These are phyloP conservation scores for Acrossocheilus wenchowensis DNA, from an alignment of 2,797 vertebrate genomes.

Conservation along the genomic window DNA sequence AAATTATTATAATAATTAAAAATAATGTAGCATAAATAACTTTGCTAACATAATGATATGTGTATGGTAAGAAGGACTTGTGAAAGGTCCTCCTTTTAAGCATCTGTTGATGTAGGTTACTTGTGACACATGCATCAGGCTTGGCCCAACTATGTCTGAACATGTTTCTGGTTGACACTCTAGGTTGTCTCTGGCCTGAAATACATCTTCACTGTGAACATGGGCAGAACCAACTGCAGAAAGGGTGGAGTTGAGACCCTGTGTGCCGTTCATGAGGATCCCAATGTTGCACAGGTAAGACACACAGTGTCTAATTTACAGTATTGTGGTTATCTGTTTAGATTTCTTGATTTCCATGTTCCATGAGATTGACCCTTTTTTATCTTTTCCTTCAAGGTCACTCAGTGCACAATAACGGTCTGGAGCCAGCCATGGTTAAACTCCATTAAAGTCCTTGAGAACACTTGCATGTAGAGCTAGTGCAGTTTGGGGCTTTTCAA, in stretches of 20 bases:
- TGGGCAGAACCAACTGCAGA: conserved; percentile 71
- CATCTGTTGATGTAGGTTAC: not conserved
- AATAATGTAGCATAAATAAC: not conserved
- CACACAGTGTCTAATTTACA: not conserved
- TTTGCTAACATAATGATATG: not conserved
- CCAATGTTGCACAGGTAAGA: conserved; percentile 56
- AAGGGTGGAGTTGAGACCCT: conserved; percentile 39
- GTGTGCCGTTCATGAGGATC: conserved; percentile 51
- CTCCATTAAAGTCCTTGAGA: rapidly evolving
- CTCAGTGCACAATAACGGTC: conserved; percentile 69
- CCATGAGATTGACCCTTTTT: not conserved
- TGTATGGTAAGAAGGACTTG: not conserved
- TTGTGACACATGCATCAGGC: not conserved
- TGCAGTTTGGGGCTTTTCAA: not conserved
- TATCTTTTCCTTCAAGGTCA: conserved; percentile 52
- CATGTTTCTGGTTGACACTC: not conserved
- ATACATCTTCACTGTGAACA: conserved; percentile 68
- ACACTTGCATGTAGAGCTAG: conserved; percentile 48
- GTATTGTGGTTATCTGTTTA: not conserved
- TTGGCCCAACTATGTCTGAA: not conserved
- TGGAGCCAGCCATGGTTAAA: conserved; percentile 65
- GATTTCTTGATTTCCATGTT: not conserved
- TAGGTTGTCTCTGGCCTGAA: conserved; percentile 73
- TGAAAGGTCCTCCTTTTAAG: not conserved
- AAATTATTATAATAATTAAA: not conserved